These are phyloP conservation scores for Archivesica marissinica DNA, from an alignment of 1,140 invertebrate genomes.

Conservation along the genomic window DNA sequence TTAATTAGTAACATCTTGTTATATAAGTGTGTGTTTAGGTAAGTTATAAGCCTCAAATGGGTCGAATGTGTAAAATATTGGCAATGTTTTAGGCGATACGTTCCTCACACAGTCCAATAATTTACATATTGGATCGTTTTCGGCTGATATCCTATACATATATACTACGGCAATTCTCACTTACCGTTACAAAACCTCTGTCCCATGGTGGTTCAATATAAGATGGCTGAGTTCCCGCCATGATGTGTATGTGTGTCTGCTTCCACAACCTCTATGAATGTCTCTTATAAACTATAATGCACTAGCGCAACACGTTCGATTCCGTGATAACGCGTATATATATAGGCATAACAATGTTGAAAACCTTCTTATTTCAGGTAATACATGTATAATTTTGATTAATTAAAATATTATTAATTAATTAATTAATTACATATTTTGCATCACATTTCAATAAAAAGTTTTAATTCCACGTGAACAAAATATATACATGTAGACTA, in stretches of 20 bases:
- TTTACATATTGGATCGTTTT: too few relatives aligned
- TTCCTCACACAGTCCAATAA: too few relatives aligned
- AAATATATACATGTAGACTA: too few relatives aligned
- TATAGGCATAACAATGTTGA: background rate
- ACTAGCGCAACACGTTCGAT: background rate
- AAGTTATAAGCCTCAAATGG: too few relatives aligned
- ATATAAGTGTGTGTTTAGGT: too few relatives aligned
- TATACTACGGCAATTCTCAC: background rate
- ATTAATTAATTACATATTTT: background rate
- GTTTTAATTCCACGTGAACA: too few relatives aligned
- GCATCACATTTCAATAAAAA: too few relatives aligned
- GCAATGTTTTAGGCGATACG: too few relatives aligned
- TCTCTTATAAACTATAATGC: background rate
- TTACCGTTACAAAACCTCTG: constrained; percentile 39
- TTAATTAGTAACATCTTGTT: too few relatives aligned
- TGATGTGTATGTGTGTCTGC: background rate
- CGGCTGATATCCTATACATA: too few relatives aligned
- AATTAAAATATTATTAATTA: background rate
- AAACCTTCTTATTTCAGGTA: background rate
- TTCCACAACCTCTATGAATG: background rate
- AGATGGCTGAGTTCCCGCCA: constrained; percentile 45
- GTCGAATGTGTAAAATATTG: too few relatives aligned
- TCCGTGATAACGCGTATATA: background rate
- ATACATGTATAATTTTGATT: background rate
- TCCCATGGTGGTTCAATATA: constrained; percentile 59